These are phyloP conservation scores for Eidolon helvum DNA, from an alignment of 2,113 vertebrate species.

Conservation along the genomic window DNA sequence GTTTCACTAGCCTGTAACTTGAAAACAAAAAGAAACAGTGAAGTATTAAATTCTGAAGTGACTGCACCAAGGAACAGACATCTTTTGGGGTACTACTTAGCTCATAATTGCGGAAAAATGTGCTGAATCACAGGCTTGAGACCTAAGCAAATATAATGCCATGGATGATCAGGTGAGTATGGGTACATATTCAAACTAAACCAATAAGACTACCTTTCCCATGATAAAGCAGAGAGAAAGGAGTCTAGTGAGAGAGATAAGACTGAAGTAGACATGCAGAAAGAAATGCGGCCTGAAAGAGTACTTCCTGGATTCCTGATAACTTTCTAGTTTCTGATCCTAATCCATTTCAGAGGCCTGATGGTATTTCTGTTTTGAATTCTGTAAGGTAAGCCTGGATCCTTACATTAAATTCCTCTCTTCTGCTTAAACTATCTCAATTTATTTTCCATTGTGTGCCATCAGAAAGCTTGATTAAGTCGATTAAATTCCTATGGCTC, in stretches of 20 bases:
- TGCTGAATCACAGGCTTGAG: neutral
- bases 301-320: neutral
- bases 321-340: neutral
- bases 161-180: neutral
- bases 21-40: constrained; percentile 53
- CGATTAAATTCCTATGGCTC: neutral
- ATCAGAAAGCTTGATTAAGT: constrained; percentile 26
- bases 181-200: neutral
- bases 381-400: neutral
- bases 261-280: neutral
- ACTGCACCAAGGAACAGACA: neutral
- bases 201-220: neutral
- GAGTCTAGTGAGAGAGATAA: neutral
- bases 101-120: neutral
- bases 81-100: neutral
- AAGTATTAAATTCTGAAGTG: neutral
- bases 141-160: neutral
- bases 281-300: neutral
- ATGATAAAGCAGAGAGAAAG: neutral
- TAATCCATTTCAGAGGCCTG: neutral
- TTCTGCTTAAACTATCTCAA: constrained; percentile 19
- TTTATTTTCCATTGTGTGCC: constrained; percentile 25
- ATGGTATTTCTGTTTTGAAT: neutral
- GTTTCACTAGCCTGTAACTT: constrained; percentile 97
- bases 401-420: neutral